Evolutionary conservation across 2,888 invertebrate species (phyloP), one percentile per base, ranked within the genome.

Genomic region (Auanema freiburgensis): DNA sequence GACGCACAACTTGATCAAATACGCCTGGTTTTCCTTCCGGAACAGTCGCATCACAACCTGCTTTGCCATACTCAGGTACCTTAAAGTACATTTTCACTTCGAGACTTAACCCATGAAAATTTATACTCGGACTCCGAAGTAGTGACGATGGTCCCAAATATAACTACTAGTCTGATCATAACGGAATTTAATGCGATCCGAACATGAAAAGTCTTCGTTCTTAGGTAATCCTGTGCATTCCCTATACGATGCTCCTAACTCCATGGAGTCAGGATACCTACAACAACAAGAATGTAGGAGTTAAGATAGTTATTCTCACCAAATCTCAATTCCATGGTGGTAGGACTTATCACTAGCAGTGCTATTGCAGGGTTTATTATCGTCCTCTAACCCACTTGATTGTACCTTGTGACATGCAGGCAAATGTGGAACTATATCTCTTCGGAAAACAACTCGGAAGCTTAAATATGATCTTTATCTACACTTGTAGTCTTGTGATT

Each of bases 381-480:
- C 70, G 21, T 67, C 72, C 21, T 68, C 63, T 44, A 66, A 57
- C 14, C 59, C 56, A 14, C 66, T 44, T 18, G 61, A 65, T 14
- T 67, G 64, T 51, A 67, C 65, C 68, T 78, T 79, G 33, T 65
- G 66, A 53, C 81, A 81, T 8, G 77, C 72, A 18, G 81, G 80
- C 54, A 81, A 51, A 63, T 83, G 82, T 1, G 81, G 81, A 10
- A 81, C 80, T 50, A 81, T 78, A 59, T 81, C 81, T n/a, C 71
- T 49, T 24, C 77, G 71, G 67, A 79, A 73, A 6, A 81, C 77
- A 1, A 81, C 71, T 14, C 81, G 79, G 65, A 70, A 80, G 24
- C 69, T 63, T 25, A 8, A 61, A 25, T 18, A 21, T n/a, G 16
- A 14, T 24, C 14, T 57, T 23, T 23, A 10, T 11, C 43, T 40